Conservation (phyloP, 2,797 vertebrate species). For the Erethizon dorsatum region DNA sequence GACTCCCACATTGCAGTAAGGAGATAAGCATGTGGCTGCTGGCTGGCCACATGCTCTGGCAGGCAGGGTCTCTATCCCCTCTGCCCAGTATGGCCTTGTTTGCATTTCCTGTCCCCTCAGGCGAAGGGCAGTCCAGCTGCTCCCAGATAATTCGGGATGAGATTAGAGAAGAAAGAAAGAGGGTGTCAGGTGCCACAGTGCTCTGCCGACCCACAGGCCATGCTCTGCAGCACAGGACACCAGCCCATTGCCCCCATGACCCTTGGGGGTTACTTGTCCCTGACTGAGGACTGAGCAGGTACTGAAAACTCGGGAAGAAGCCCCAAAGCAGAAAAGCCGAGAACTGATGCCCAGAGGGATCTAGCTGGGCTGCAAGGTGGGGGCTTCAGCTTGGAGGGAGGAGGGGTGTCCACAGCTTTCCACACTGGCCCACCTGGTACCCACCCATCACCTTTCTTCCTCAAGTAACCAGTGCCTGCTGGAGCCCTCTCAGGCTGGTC, state of each 20-base stretch:
- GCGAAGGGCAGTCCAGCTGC: neutral
- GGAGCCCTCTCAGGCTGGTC: neutral
- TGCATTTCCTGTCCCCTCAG: neutral
- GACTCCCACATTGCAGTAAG: neutral
- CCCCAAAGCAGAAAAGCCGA: neutral
- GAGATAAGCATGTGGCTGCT: neutral
- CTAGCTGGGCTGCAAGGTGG: neutral
- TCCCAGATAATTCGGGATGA: neutral
- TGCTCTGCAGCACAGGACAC: neutral
- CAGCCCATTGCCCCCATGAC: neutral
- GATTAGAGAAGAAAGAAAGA: neutral
- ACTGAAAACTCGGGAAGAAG: neutral
- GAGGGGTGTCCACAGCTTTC: neutral
- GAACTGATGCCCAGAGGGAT: neutral
- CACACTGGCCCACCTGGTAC: neutral
- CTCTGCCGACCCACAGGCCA: neutral
- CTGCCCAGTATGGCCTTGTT: neutral
- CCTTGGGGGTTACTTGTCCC: neutral
- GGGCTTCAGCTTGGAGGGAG: neutral
- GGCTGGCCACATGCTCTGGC: neutral
- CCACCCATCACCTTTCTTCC: neutral
- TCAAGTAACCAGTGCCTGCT: neutral
- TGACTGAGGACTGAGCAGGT: neutral
- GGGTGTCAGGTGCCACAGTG: neutral
- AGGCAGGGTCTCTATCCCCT: too few relatives aligned